These are phyloP conservation scores for Lipophrys pholis DNA, from an alignment of 2,113 vertebrate species.

Conservation along the genomic window DNA sequence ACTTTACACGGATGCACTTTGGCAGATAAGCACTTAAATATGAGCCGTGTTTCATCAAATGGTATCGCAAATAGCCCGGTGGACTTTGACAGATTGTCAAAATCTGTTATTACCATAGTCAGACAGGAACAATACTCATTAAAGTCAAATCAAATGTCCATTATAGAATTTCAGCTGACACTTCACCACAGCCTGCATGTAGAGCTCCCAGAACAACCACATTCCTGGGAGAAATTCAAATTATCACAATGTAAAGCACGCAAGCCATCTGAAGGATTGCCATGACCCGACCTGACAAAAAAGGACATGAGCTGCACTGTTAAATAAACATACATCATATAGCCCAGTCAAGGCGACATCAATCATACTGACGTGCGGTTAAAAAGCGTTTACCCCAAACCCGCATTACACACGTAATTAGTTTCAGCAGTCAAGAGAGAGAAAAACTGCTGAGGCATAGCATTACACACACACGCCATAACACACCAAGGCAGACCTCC, in stretches of 20 bases:
- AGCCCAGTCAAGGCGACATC: slow-evolving; percentile 71
- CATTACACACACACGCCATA: slow-evolving; percentile 50
- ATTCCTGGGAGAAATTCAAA: slow-evolving; percentile 49
- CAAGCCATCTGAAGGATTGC: slow-evolving; percentile 57
- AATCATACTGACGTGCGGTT: slow-evolving; percentile 81
- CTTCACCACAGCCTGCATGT: slow-evolving; percentile 40
- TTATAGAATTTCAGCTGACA: slow-evolving; percentile 59
- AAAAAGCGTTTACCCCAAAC: slow-evolving; percentile 79
- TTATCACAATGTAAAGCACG: slow-evolving; percentile 43
- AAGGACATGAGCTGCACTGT: slow-evolving; percentile 65
- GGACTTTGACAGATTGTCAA: slow-evolving; percentile 53
- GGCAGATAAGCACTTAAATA: not conserved
- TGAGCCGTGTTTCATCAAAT: slow-evolving; percentile 36
- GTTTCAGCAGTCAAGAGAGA: slow-evolving; percentile 76
- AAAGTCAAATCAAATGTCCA: slow-evolving; percentile 58
- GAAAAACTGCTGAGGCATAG: slow-evolving; percentile 64
- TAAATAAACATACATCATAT: slow-evolving; percentile 81
- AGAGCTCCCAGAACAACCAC: slow-evolving; percentile 40
- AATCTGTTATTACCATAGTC: slow-evolving; percentile 49
- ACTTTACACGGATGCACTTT: slow-evolving; percentile 22
- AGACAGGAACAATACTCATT: slow-evolving; percentile 43
- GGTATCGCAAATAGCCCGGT: slow-evolving; percentile 21
- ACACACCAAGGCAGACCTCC: slow-evolving; percentile 53
- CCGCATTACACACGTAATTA: slow-evolving; percentile 81
- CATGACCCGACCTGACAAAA: slow-evolving; percentile 65